These are phyloP conservation scores for Cerastis leucographa DNA, from an alignment of 2,888 invertebrate species.

Conservation along the genomic window DNA sequence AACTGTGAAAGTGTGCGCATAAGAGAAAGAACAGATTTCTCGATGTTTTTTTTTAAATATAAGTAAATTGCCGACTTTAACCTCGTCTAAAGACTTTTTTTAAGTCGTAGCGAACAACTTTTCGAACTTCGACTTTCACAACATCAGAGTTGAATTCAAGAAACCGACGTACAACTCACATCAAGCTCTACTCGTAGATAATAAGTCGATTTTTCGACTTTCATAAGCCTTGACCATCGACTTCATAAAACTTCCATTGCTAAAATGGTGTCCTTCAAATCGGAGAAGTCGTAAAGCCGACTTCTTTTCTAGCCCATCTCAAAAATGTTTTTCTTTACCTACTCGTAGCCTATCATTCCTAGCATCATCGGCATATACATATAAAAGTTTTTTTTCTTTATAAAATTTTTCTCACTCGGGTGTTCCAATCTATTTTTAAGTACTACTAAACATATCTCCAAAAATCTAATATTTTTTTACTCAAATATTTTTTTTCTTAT, in stretches of 20 bases:
- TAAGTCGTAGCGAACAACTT: slow-evolving; percentile 58
- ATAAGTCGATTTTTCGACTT: slow-evolving; percentile 51
- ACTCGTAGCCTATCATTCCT: slow-evolving; percentile 63
- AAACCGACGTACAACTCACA: slow-evolving; percentile 46
- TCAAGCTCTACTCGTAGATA: slow-evolving; percentile 56
- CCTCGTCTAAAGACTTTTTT: slow-evolving; percentile 69
- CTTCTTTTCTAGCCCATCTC: slow-evolving; percentile 59
- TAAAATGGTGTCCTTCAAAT: slow-evolving; percentile 60
- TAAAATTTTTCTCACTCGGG: slow-evolving; percentile 70
- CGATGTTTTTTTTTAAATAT: slow-evolving; percentile 62
- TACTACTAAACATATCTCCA: slow-evolving; percentile 90
- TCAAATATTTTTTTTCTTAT: slow-evolving; percentile 81
- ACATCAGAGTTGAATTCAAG: slow-evolving; percentile 50
- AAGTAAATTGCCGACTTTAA: slow-evolving; percentile 58
- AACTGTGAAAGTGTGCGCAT: slow-evolving; percentile 67
- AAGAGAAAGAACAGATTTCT: slow-evolving; percentile 64
- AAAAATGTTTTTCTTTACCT: slow-evolving; percentile 58
- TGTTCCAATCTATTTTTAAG: slow-evolving; percentile 71
- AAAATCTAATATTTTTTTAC: slow-evolving; percentile 85
- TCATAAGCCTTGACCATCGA: slow-evolving; percentile 34
- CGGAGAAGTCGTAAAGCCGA: slow-evolving; percentile 63
- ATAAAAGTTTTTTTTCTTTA: slow-evolving; percentile 69
- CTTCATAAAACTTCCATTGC: slow-evolving; percentile 45
- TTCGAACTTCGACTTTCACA: slow-evolving; percentile 46
- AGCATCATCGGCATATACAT: slow-evolving; percentile 63